A percentile compares a stretch with the other conserved stretches of the same genome.
Conservation (phyloP, 2,113 vertebrate genomes). For the Halcyon malimbica region DNA sequence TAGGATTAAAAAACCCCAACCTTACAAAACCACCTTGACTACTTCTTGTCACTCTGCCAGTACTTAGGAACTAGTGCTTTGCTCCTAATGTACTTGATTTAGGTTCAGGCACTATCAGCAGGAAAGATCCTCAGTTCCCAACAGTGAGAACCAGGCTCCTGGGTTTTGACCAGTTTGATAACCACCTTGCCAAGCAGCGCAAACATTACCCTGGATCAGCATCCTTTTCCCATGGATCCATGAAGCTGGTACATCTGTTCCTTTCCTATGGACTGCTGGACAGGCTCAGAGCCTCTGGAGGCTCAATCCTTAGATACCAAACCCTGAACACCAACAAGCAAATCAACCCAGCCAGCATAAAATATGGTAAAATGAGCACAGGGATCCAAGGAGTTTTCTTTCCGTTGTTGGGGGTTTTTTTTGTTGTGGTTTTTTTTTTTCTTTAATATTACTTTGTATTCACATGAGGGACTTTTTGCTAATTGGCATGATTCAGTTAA, state of each 20-base stretch:
- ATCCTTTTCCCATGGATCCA: background rate
- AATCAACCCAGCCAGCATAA: background rate
- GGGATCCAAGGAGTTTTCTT: background rate
- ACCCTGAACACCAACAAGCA: background rate
- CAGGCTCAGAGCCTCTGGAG: background rate
- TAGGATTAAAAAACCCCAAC: background rate
- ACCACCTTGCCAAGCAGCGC: background rate
- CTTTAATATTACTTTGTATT: background rate
- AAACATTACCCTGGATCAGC: background rate
- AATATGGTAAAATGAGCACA: background rate
- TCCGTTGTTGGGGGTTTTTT: background rate
- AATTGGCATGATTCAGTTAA: conserved; percentile 9
- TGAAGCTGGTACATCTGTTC: conserved; percentile 1
- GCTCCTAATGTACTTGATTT: background rate
- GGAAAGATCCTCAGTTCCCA: background rate
- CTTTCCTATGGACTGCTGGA: background rate
- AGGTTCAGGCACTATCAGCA: background rate
- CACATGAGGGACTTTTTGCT: background rate
- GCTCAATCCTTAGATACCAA: background rate
- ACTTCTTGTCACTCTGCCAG: background rate
- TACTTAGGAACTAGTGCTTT: background rate
- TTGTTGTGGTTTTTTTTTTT: background rate
- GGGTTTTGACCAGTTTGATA: background rate
- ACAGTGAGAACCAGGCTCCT: background rate
- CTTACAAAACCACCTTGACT: background rate